Evolutionary conservation across 2,888 invertebrate genomes (phyloP).

Genomic region (Netelia virgata): DNA sequence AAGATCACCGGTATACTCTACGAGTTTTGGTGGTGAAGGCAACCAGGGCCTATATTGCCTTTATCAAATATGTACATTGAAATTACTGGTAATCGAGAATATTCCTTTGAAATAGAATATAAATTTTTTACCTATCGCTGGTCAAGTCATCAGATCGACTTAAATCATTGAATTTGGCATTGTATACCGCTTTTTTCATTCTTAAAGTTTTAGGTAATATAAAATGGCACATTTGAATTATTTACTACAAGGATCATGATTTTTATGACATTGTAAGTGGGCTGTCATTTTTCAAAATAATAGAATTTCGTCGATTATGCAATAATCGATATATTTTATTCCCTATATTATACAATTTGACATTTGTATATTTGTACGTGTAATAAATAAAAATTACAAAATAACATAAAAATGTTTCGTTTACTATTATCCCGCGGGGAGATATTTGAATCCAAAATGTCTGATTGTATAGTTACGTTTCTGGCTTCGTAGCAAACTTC

Average conservation of each 20-base stretch:
- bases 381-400: background rate
- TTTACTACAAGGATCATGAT: too few relatives aligned
- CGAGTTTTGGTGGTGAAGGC: slow-evolving; percentile 80
- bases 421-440: too few relatives aligned
- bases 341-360: too few relatives aligned
- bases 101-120: background rate
- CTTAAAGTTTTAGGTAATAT: background rate
- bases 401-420: background rate
- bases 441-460: background rate
- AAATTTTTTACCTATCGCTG: background rate
- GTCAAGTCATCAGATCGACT: background rate
- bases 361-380: background rate
- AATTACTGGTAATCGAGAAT: background rate
- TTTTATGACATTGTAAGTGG: too few relatives aligned
- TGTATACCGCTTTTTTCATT: background rate
- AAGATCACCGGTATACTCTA: slow-evolving; percentile 84
- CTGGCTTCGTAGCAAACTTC: background rate
- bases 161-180: background rate
- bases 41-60: slow-evolving; percentile 46
- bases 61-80: background rate
- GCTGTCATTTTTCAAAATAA: too few relatives aligned
- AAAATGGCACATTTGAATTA: background rate
- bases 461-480: background rate
- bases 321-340: too few relatives aligned
- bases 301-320: too few relatives aligned